phyloP scores from a whole-genome alignment of 2,113 vertebrate genomes.

The Gambusia affinis region DNA sequence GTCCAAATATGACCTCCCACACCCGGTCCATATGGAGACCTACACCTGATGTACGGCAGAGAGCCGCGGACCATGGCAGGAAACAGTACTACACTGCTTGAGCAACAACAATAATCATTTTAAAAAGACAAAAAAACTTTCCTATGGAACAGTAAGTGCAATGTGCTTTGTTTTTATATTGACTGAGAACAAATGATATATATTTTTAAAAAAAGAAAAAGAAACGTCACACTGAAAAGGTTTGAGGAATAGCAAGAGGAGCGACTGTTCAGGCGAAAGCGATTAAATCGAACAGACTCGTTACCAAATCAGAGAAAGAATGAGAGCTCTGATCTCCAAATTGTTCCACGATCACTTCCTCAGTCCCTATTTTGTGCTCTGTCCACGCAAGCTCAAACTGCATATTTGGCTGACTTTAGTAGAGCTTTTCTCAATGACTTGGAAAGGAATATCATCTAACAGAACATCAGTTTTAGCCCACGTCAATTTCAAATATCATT shows the following conservation, averaged over 20 bases:
- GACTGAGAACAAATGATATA: constrained; percentile 89
- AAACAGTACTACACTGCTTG: constrained; percentile 83
- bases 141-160: constrained; percentile 87
- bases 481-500: constrained; percentile 81
- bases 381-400: constrained; percentile 76
- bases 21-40: constrained; percentile 63
- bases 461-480: constrained; percentile 85
- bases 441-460: constrained; percentile 83
- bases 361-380: constrained; percentile 79
- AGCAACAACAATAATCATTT: constrained; percentile 83
- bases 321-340: constrained; percentile 78
- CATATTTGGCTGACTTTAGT: constrained; percentile 71
- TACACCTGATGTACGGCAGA: constrained; percentile 68
- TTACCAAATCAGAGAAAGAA: constrained; percentile 71
- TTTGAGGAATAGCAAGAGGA: constrained; percentile 80
- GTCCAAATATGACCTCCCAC: constrained; percentile 44
- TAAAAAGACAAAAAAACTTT: constrained; percentile 84
- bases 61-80: constrained; percentile 79
- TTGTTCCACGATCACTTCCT: constrained; percentile 77
- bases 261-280: constrained; percentile 73
- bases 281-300: constrained; percentile 63
- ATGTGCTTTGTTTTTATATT: constrained; percentile 90
- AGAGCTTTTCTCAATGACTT: constrained; percentile 75
- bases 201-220: constrained; percentile 88
- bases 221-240: constrained; percentile 85